phyloP scores from a whole-genome alignment of 2,113 vertebrate genomes.

The Lates calcarifer region DNA sequence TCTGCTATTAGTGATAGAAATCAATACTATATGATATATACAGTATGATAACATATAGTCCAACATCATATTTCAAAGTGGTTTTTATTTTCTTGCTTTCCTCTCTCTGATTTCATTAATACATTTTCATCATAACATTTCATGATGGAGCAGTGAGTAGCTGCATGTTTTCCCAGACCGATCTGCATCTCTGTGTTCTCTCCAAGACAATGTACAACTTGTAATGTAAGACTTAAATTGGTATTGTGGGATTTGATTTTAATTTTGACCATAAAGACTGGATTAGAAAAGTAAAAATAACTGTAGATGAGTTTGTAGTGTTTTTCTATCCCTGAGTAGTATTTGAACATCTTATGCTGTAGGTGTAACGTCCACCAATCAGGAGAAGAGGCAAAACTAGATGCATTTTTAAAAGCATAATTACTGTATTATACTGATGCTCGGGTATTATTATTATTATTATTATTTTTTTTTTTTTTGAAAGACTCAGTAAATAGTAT shows the following conservation, averaged over 20 bases:
- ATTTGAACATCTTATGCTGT: too few relatives aligned
- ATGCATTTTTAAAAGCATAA: not conserved
- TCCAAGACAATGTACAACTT: not conserved
- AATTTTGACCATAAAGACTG: not conserved
- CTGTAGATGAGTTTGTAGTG: too few relatives aligned
- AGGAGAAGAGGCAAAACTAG: too few relatives aligned
- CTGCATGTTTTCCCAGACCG: not conserved
- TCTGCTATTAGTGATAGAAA: constrained; percentile 32
- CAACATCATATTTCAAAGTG: not conserved
- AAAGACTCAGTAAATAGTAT: too few relatives aligned
- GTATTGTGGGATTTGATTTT: not conserved
- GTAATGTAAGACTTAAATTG: not conserved
- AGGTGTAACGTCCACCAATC: too few relatives aligned
- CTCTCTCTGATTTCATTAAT: not conserved
- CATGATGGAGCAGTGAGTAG: not conserved
- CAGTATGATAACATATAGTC: not conserved
- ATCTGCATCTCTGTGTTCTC: not conserved
- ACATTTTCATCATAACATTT: not conserved
- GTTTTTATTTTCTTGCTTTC: not conserved
- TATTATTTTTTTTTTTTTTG: too few relatives aligned
- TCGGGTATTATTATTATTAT: too few relatives aligned
- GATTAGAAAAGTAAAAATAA: not conserved
- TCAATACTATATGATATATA: constrained; percentile 5
- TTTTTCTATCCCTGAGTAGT: too few relatives aligned
- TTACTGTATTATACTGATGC: too few relatives aligned